Evolutionary conservation across 2,888 invertebrate species (phyloP).

Genomic region (Nephrocerus scutellatus): DNA sequence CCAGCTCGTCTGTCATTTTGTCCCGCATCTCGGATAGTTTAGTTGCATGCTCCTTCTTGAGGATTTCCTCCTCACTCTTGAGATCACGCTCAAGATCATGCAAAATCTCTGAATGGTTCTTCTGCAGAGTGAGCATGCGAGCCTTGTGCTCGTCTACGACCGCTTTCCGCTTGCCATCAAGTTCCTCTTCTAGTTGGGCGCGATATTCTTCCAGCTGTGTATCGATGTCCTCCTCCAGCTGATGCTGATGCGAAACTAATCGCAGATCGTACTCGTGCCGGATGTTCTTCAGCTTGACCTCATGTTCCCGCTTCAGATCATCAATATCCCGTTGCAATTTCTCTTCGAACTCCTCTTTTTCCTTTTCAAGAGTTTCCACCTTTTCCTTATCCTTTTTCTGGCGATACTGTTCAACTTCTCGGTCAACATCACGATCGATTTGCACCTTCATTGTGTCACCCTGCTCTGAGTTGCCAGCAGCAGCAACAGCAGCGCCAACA

Average conservation of each 20-base stretch:
- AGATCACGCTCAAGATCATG: slow-evolving; percentile 44
- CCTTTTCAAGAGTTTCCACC: slow-evolving; percentile 47
- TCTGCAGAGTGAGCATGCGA: slow-evolving; percentile 42
- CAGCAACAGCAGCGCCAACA: too few species aligned
- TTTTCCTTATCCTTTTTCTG: slow-evolving; percentile 46
- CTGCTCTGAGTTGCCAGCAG: slow-evolving; percentile 6
- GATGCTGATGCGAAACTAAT: slow-evolving; percentile 47
- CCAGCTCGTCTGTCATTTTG: slow-evolving; percentile 54
- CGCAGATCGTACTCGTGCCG: slow-evolving; percentile 43
- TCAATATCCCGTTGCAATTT: slow-evolving; percentile 39
- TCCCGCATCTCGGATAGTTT: slow-evolving; percentile 59
- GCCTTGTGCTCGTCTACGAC: slow-evolving; percentile 51
- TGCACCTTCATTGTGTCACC: slow-evolving; percentile 1
- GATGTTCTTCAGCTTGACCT: slow-evolving; percentile 45
- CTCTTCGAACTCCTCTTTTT: slow-evolving; percentile 43
- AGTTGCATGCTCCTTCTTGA: slow-evolving; percentile 62
- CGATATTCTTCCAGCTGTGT: slow-evolving; percentile 46
- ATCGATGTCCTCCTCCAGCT: slow-evolving; percentile 49
- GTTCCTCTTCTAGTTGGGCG: slow-evolving; percentile 42
- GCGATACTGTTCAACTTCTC: slow-evolving; percentile 25
- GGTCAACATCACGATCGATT: slow-evolving; percentile 33
- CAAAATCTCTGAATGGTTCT: slow-evolving; percentile 43
- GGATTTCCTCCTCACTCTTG: slow-evolving; percentile 57
- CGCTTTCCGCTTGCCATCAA: slow-evolving; percentile 50
- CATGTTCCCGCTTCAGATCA: slow-evolving; percentile 34